Evolutionary conservation across 2,113 vertebrate genomes (phyloP), one percentile per base, ranked within the genome.

Genomic region (Morphnarchus princeps): DNA sequence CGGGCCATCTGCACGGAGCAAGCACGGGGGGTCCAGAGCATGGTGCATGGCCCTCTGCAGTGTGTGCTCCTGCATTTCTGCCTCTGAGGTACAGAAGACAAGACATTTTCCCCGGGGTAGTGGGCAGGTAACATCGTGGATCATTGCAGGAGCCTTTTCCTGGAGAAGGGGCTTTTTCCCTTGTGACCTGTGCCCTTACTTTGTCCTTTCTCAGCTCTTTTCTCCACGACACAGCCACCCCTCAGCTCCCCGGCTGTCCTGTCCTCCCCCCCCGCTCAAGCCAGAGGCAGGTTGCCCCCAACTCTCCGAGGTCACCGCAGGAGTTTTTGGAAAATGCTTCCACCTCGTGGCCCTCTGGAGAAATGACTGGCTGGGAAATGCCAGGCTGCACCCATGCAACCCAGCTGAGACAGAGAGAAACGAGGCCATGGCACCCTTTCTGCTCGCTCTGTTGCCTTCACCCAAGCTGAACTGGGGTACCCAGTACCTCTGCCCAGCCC

Each of bases 251-350:
- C 0, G 42, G 47, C 73, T 4, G 49, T 6, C 17, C 29, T 3
- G 73, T 19, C 52, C 50, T 9, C 29, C 14, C 8, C 14, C 8
- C 10, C 5, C 1, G 50, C 43, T 29, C 49, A 7, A 2, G 26
- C 2, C 82, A 4, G 38, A 8, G 43, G 5, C 45, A 1, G 55
- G 45, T 13, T 20, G 9, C 19, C 52, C 54, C 36, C n/a, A 3
- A 3, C 4, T 2, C 42, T 49, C 47, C 26, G 4, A 19, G 24
- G 28, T 9, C 59, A 22, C 5, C 5, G 42, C 26, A 31, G 63
- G 61, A 94, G 83, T 11, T 77, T 91, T 93, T 82, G 95, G 92
- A 78, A 90, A 93, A 96, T 95, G 94, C 96, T 90, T 87, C 96
- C 97, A 95, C 82, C 97, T 91, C 78, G 96, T 61, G 97, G 96